Base-by-base conservation (phyloP, 2,113 vertebrate species). In the Sphyrna mokarran region DNA sequence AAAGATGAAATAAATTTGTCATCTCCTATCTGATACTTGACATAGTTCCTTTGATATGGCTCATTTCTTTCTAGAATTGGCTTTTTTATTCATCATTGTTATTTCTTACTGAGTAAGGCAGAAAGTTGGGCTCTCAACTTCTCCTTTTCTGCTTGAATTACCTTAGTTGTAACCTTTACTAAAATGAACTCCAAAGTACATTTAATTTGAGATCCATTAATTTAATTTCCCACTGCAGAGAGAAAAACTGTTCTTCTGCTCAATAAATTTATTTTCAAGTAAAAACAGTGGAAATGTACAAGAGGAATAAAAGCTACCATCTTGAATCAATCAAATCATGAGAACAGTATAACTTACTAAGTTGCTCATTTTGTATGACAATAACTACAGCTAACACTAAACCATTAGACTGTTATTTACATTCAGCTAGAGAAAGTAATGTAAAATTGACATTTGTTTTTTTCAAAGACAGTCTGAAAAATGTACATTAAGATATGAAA, bases 201-300 rank as follows among this genome's bases (percentile, higher is more conserved):
- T 76, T 95, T 72, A 95, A 93, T 37, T 22, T 83, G 61, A 72
- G 26, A 95, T 48, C 40, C 40, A 26, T 95, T 94, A 43, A 94
- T 70, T 54, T 72, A 61, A 54, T 95, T 40, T 76, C 66, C 54
- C 68, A 95, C 40, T 95, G 68, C 72, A 43, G 40, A 95, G 94
- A 95, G 94, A 95, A 54, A 94, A 93, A 95, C 40, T 72, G 68
- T 63, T 43, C 69, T 72, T 95, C 94, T 95, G 94, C 68, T 95
- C 70, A 72, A 54, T 95, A 95, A 95, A 95, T 95, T 95, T 95
- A 95, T 98, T 98, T 96, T 97, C 96, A 96, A 98, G 96, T 97
- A 97, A 97, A 97, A 97, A 97, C 96, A 96, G 97, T 97, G 97
- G 97, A 98, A 97, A 97, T 97, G 96, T 97, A 97, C 96, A 97